Evolutionary conservation across 2,797 vertebrate species (phyloP).

Genomic region (Thamnophis elegans): DNA sequence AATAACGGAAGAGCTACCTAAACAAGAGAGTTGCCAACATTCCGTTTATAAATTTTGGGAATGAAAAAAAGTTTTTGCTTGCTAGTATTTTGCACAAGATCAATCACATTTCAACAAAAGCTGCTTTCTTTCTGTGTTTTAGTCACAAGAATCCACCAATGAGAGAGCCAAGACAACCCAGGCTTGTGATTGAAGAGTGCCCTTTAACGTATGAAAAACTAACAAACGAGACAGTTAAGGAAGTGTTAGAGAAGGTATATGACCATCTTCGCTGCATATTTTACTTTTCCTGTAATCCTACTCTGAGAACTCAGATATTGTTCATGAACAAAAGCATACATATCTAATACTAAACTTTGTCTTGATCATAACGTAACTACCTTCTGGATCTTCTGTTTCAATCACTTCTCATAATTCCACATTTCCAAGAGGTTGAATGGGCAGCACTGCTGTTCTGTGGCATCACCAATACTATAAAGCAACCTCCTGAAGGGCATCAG

Average conservation of each 20-base stretch:
- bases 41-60: slow-evolving; percentile 38
- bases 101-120: slow-evolving; percentile 42
- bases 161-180: slow-evolving; percentile 80
- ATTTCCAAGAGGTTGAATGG: background rate
- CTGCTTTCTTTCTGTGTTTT: slow-evolving; percentile 61
- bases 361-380: background rate
- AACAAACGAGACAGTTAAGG: slow-evolving; percentile 82
- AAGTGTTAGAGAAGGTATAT: slow-evolving; percentile 90
- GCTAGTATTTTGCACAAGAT: slow-evolving; percentile 35
- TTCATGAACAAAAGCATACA: background rate
- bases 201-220: slow-evolving; percentile 82
- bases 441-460: background rate
- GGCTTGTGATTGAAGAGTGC: slow-evolving; percentile 92
- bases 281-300: background rate
- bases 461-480: background rate
- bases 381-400: background rate
- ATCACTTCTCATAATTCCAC: background rate
- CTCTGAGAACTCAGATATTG: background rate
- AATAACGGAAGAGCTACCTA: background rate
- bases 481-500: background rate
- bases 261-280: background rate
- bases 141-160: slow-evolving; percentile 79
- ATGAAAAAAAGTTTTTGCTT: slow-evolving; percentile 23
- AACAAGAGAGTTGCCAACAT: slow-evolving; percentile 12
- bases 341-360: background rate